Percentiles rank a stretch among this genome's conserved stretches.
phyloP scores from a whole-genome alignment of 1,140 invertebrate species.

The Dryas iulia region DNA sequence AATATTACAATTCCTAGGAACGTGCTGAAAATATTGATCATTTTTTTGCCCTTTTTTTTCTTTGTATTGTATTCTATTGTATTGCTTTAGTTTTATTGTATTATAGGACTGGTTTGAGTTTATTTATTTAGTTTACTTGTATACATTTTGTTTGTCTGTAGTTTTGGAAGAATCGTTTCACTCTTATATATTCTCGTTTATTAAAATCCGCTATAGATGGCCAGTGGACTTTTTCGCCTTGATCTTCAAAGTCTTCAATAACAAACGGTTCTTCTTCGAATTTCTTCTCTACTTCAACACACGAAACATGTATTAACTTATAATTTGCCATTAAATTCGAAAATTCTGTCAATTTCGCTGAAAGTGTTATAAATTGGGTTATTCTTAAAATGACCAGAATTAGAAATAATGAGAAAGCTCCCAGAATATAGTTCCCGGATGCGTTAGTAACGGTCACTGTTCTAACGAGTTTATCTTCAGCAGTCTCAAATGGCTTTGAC shows the following conservation, averaged over 20 bases:
- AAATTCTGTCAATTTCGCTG: constrained; percentile 57
- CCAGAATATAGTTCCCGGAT: constrained; percentile 52
- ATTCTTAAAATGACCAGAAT: constrained; percentile 45
- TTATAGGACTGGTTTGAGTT: constrained; percentile 2
- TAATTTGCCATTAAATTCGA: constrained; percentile 55
- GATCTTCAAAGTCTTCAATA: constrained; percentile 32
- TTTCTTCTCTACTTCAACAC: constrained; percentile 27
- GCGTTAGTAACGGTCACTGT: constrained; percentile 44
- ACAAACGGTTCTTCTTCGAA: constrained; percentile 18
- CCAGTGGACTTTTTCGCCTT: constrained; percentile 38
- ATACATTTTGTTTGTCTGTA: constrained; percentile 16
- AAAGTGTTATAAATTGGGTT: constrained; percentile 51
- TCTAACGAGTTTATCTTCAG: constrained; percentile 43
- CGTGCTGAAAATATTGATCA: constrained; percentile 52
- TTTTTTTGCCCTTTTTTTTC: too few species aligned
- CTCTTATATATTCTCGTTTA: constrained; percentile 37
- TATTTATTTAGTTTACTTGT: constrained; percentile 1
- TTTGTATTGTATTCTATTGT: constrained; percentile 4
- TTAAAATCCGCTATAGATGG: constrained; percentile 40
- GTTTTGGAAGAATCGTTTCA: constrained; percentile 42
- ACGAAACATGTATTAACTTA: constrained; percentile 46
- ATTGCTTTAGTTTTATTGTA: neutral
- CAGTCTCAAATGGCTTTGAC: constrained; percentile 26
- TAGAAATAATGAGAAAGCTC: constrained; percentile 51
- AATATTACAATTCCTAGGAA: constrained; percentile 37